These are phyloP conservation scores for Amiota mariae DNA, from an alignment of 2,888 invertebrate species.

Conservation along the genomic window DNA sequence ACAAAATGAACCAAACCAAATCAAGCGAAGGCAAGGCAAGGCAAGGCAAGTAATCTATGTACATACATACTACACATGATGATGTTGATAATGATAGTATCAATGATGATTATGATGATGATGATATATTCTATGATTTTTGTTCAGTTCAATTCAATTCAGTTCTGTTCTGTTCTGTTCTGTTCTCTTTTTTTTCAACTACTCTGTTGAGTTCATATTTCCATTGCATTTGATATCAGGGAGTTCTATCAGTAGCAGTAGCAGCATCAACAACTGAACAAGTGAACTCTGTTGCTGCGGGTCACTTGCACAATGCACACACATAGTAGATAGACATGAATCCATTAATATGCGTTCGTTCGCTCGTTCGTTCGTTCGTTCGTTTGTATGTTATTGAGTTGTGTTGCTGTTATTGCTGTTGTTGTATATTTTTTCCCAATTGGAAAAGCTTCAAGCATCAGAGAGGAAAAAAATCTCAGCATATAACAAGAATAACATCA, in stretches of 20 bases:
- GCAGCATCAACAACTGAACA: constrained; percentile 26
- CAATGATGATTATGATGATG: no score
- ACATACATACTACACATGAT: no score
- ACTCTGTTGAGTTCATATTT: background rate
- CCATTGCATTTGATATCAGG: background rate
- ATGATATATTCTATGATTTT: constrained; percentile 22
- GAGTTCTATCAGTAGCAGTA: background rate
- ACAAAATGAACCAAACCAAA: no score
- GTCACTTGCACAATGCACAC: background rate
- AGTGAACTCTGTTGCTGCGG: constrained; percentile 35
- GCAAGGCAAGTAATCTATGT: no score
- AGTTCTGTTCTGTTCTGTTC: background rate
- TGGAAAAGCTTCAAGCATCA: constrained; percentile 8
- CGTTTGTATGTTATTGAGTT: background rate
- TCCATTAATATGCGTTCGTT: constrained; percentile 34
- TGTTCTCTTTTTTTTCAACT: constrained; percentile 46
- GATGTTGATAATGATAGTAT: no score
- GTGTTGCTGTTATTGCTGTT: constrained; percentile 19
- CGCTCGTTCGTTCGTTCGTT: background rate
- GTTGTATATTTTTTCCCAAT: background rate
- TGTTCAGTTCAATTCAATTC: background rate
- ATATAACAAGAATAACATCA: background rate
- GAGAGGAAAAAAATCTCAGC: background rate
- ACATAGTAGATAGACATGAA: constrained; percentile 32
- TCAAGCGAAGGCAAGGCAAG: no score